A percentile compares a stretch with the other conserved stretches of the same genome.
Conservation (phyloP, 2,113 vertebrate species). For the Fukomys damarensis region DNA sequence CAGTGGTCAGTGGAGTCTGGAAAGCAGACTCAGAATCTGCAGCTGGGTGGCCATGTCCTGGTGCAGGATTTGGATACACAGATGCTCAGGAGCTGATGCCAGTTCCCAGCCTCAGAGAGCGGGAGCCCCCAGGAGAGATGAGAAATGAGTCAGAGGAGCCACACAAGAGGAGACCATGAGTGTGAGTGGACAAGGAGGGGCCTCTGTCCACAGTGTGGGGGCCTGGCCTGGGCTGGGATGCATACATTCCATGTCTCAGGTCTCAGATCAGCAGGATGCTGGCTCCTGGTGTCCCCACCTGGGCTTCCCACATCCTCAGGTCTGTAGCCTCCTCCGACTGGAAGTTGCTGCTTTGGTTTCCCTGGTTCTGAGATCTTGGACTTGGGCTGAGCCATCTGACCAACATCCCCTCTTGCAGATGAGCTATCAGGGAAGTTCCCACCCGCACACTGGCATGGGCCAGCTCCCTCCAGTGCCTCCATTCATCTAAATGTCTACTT, state of each 20-base stretch:
- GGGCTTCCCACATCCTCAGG: background rate
- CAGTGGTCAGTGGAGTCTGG: background rate
- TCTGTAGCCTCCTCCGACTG: background rate
- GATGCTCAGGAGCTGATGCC: background rate
- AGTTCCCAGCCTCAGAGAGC: background rate
- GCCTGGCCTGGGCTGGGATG: background rate
- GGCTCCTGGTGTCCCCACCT: background rate
- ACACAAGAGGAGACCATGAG: background rate
- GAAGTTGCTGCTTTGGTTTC: background rate
- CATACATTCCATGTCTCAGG: background rate
- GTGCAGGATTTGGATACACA: background rate
- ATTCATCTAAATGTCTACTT: background rate
- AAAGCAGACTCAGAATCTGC: too few species aligned
- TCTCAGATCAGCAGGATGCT: too few species aligned
- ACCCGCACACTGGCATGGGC: background rate
- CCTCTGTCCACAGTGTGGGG: fast-evolving
- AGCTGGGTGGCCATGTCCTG: background rate
- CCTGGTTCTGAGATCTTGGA: background rate
- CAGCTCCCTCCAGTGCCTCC: background rate
- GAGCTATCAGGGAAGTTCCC: background rate
- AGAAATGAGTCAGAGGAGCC: background rate
- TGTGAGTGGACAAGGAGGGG: background rate
- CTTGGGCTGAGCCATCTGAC: background rate
- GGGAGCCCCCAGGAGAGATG: background rate
- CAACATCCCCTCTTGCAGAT: background rate